These are phyloP conservation scores for Entelurus aequoreus DNA, from an alignment of 2,113 vertebrate species.

Conservation along the genomic window DNA sequence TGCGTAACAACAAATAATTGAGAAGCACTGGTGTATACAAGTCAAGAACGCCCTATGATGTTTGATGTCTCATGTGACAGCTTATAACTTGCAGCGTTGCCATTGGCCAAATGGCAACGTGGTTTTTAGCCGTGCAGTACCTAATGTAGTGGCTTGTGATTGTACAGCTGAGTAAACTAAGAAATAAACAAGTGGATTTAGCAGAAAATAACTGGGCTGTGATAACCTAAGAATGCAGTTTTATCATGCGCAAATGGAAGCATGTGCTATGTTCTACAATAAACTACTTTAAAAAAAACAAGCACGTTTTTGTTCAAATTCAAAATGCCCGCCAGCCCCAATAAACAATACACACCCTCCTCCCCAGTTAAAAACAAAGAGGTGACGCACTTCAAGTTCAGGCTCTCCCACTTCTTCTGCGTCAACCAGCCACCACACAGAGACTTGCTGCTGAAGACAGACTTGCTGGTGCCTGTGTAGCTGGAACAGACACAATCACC, in stretches of 20 bases:
- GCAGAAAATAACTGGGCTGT: background rate
- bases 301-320: constrained; percentile 34
- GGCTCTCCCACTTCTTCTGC: constrained; percentile 67
- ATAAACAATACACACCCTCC: constrained; percentile 13
- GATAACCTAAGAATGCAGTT: background rate
- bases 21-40: no score
- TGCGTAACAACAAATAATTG: no score
- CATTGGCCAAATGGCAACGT: no score
- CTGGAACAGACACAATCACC: constrained; percentile 50
- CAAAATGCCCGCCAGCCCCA: constrained; percentile 25
- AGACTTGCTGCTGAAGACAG: constrained; percentile 43
- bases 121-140: background rate
- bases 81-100: background rate
- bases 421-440: constrained; percentile 53
- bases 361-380: constrained; percentile 12
- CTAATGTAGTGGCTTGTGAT: background rate
- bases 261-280: background rate
- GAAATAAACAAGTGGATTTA: constrained; percentile 1
- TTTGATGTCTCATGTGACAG: no score
- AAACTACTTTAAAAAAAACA: constrained; percentile 6
- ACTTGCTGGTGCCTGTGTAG: constrained; percentile 44
- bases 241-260: constrained; percentile 2
- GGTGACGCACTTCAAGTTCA: constrained; percentile 70
- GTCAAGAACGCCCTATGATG: no score
- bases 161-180: constrained; percentile 31